These are phyloP conservation scores for Tenthredo mesomela DNA, from an alignment of 2,888 invertebrate genomes.

Conservation along the genomic window DNA sequence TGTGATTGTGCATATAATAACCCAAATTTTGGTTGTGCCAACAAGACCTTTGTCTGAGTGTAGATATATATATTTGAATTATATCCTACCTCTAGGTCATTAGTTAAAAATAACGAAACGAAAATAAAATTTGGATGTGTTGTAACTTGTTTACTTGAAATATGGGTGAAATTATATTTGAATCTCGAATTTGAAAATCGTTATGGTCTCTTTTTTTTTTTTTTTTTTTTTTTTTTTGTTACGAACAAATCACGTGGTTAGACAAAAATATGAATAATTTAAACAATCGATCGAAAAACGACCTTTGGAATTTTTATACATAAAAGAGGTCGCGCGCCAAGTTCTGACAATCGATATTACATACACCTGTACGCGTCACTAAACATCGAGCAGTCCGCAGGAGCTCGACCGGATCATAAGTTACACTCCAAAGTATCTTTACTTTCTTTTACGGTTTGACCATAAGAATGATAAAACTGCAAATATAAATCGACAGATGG, in stretches of 20 bases:
- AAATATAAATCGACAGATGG: not conserved
- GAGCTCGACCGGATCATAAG: not conserved
- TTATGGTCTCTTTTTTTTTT: not conserved
- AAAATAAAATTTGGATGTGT: not conserved
- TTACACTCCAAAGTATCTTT: not conserved
- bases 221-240: not conserved
- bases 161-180: not conserved
- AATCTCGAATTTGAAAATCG: not conserved
- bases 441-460: not conserved
- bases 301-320: not conserved
- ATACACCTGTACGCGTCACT: not conserved
- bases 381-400: not conserved
- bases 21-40: too few relatives aligned
- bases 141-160: not conserved
- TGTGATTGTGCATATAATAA: too few relatives aligned
- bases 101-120: not conserved
- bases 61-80: not conserved
- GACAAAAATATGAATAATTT: not conserved
- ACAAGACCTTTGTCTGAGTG: too few relatives aligned
- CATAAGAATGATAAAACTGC: not conserved
- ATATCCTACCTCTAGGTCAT: not conserved
- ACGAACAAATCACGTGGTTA: not conserved
- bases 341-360: slow-evolving; percentile 20
- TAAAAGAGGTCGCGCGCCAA: not conserved
- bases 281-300: not conserved